These are phyloP conservation scores for Pagetopsis macropterus DNA, from an alignment of 2,797 vertebrate genomes.

Conservation along the genomic window DNA sequence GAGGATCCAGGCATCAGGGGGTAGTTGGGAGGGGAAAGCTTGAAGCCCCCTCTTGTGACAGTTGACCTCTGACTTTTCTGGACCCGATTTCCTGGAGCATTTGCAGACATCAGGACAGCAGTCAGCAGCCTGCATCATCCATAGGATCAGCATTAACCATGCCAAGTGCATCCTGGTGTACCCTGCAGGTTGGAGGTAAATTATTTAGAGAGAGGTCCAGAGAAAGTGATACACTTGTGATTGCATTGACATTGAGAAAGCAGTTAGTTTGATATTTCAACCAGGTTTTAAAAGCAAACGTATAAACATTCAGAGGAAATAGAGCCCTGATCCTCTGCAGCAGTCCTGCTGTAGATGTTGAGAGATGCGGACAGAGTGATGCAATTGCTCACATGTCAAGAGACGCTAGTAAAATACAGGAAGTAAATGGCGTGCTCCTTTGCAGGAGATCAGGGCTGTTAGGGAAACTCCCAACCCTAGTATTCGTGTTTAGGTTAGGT, in stretches of 20 bases:
- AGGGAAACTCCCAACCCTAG: too few species aligned
- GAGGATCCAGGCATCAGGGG: slow-evolving; percentile 80
- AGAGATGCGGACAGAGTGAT: background rate
- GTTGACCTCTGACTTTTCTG: slow-evolving; percentile 80
- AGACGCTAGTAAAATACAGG: background rate
- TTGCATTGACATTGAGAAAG: background rate
- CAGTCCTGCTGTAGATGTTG: too few species aligned
- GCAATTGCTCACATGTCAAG: background rate
- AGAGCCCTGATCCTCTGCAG: background rate
- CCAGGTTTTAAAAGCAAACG: background rate
- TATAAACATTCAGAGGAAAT: background rate
- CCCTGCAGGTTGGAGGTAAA: slow-evolving; percentile 20
- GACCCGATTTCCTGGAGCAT: slow-evolving; percentile 71
- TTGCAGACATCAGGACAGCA: slow-evolving; percentile 77
- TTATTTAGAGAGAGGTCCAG: background rate
- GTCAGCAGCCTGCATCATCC: slow-evolving; percentile 42
- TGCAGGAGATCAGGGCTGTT: background rate
- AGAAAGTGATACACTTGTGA: background rate
- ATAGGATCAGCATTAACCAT: slow-evolving; percentile 49
- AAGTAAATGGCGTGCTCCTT: background rate
- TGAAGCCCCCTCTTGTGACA: slow-evolving; percentile 78
- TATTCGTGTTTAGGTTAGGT: background rate
- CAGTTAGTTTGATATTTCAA: background rate
- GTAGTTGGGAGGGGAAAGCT: slow-evolving; percentile 75
- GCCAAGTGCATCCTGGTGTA: slow-evolving; percentile 47